Evolutionary conservation across 2,888 invertebrate genomes (phyloP), one percentile per base, ranked within the genome.

Genomic region (Balanococcus diminutus): DNA sequence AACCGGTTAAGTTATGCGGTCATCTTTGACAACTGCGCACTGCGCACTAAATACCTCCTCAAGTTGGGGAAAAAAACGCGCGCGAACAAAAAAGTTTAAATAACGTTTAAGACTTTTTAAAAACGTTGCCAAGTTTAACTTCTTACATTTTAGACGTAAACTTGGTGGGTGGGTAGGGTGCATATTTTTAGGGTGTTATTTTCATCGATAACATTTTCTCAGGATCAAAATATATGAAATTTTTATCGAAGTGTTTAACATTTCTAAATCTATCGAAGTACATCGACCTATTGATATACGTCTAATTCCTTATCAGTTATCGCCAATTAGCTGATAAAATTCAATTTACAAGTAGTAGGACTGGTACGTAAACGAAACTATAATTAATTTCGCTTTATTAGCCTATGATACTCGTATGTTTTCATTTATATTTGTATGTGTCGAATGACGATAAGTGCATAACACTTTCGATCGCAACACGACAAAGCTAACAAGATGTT

Each of bases 1-100:
- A 75, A 75, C 75, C 75, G 75, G 75, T 75, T 32, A 75, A 75
- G 75, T 75, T 75, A 75, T 75, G 75, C 75, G 75, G 75, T 75
- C 75, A 75, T 75, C 75, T 75, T 75, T 75, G 75, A 75, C 75
- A 75, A 75, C 75, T 32, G 75, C 75, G 75, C 75, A 75, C 75
- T 75, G 75, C 75, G 75, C 75, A 75, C 75, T 75, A 75, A 75
- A 75, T 75, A 32, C 32, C 32, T 75, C 8, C 75, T 31, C 6
- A 36, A 75, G n/a, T 75, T 32, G 36, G 32, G 75, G 32, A 11
- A 75, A 75, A 75, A 75, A 36, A 16, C 25, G 67, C 67, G 67
- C 67, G 75, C 19, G n/a, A 2, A 67, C n/a, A 56, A 67, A 75
- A 75, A 75, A 75, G n/a, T 75, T 14, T 19, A 75, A 32, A 75